Conservation (phyloP, 35 echinoderm and acorn worm species). For the Eucidaris tribuloides region DNA sequence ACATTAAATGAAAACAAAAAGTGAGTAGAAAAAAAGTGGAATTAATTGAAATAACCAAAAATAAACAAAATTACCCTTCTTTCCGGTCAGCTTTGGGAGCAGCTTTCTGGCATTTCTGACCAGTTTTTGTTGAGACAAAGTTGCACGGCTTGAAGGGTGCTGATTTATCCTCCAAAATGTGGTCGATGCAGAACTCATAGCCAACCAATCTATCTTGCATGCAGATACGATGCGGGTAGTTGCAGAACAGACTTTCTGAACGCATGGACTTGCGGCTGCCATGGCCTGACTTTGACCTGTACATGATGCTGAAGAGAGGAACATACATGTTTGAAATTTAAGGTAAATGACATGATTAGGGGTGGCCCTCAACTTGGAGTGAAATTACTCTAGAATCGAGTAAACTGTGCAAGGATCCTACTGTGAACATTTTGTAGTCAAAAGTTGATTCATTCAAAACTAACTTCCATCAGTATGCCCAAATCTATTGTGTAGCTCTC, state of each 20-base stretch:
- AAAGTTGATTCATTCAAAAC: no score
- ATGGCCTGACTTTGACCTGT: conserved; percentile 25
- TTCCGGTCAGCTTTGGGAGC: conserved; percentile 89
- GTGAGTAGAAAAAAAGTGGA: no score
- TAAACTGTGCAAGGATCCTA: no score
- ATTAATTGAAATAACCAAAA: no score
- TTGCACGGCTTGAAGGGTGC: conserved; percentile 94
- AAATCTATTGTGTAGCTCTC: no score
- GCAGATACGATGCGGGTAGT: conserved; percentile 85
- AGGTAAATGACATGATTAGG: no score
- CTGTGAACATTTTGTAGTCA: no score
- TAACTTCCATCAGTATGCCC: no score
- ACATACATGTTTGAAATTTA: no score
- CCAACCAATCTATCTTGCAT: conserved; percentile 94
- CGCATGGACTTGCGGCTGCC: conserved; percentile 31
- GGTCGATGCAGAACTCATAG: conserved; percentile 79
- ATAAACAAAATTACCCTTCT: conserved; percentile 99
- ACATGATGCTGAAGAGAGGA: conserved; percentile 36
- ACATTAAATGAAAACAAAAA: no score
- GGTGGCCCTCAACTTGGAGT: no score
- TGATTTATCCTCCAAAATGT: conserved; percentile 93
- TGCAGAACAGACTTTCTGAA: conserved; percentile 76
- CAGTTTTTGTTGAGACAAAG: conserved; percentile 89
- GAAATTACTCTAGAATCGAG: no score
- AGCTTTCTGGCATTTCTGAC: conserved; percentile 66